phyloP scores from a whole-genome alignment of 2,113 vertebrate species.

The Maccullochella peelii region DNA sequence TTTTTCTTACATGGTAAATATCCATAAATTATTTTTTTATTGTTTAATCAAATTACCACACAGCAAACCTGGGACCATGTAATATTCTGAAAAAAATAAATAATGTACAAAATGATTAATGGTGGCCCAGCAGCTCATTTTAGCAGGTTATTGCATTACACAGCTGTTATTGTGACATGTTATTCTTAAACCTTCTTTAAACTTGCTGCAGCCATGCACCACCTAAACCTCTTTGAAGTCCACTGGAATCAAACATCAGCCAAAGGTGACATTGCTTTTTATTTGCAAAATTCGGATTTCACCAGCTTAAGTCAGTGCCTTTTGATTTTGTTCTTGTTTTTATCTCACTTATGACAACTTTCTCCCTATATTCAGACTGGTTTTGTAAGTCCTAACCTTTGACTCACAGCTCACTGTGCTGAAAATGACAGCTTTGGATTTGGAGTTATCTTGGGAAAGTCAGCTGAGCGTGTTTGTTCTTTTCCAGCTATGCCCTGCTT shows the following conservation, averaged over 20 bases:
- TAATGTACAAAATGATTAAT: not conserved
- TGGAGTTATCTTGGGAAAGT: conserved; percentile 49
- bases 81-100: not conserved
- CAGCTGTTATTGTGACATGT: not conserved
- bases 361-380: not conserved
- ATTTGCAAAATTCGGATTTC: not conserved
- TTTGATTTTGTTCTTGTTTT: conserved; percentile 1
- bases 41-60: not conserved
- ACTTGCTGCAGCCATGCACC: not conserved
- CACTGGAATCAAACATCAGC: conserved; percentile 3
- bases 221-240: conserved; percentile 11
- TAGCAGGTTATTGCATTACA: not conserved
- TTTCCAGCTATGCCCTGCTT: conserved; percentile 50
- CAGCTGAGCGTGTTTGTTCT: conserved; percentile 32
- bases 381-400: conserved; percentile 32
- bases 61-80: not conserved
- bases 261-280: conserved; percentile 8
- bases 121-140: not conserved
- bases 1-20: not conserved
- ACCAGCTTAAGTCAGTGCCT: not conserved
- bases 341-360: not conserved
- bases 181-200: not conserved
- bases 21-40: not conserved
- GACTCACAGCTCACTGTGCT: conserved; percentile 22
- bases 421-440: conserved; percentile 29